A percentile compares a stretch with the other conserved stretches of the same genome.
These are phyloP conservation scores for Bicyclus anynana DNA, from an alignment of 1,140 invertebrate genomes.

Conservation along the genomic window DNA sequence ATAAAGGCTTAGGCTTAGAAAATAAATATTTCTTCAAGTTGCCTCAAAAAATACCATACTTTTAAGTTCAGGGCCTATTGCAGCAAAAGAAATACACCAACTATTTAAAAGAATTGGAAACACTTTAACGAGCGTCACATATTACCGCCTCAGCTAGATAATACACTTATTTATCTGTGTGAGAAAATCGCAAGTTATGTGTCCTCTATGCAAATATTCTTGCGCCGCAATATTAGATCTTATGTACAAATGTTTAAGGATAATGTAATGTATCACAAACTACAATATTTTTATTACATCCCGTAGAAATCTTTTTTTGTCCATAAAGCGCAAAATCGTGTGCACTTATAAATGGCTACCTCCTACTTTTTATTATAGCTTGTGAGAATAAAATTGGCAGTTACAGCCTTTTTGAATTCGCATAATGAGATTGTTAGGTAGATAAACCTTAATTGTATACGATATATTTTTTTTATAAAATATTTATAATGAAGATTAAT, in stretches of 20 bases:
- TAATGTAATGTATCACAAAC: background rate
- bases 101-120: constrained; percentile 13
- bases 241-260: constrained; percentile 4
- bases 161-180: constrained; percentile 6
- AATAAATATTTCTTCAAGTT: too few species aligned
- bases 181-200: constrained; percentile 16
- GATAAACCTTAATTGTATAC: background rate
- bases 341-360: background rate
- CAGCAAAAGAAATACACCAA: background rate
- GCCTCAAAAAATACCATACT: too few species aligned
- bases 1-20: too few species aligned
- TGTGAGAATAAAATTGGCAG: background rate
- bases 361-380: background rate
- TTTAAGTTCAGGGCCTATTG: background rate
- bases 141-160: constrained; percentile 3
- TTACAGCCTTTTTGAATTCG: background rate
- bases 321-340: background rate
- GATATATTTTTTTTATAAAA: background rate
- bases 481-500: background rate
- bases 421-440: background rate
- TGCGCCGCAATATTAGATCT: constrained; percentile 5
- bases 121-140: constrained; percentile 17
- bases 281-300: background rate
- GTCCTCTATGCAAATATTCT: background rate
- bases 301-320: background rate